Evolutionary conservation across 2,113 vertebrate species (phyloP), one percentile per base, ranked within the genome.

Genomic region (Barbus barbus): DNA sequence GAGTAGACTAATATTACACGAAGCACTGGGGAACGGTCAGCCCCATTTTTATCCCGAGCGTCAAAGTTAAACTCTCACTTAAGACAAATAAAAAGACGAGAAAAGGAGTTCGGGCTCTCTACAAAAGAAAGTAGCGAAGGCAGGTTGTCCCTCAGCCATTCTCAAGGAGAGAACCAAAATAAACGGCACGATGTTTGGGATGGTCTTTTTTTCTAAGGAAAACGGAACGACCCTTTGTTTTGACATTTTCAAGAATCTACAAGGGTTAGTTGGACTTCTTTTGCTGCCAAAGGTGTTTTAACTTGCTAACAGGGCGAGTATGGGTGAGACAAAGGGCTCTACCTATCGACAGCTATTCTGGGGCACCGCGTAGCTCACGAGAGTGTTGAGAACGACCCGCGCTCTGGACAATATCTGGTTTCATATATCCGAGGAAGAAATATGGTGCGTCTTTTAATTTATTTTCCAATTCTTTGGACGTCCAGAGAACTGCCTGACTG

Each of bases 301-400:
- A 61, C 9, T 48, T n/a, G 31, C 14, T 9, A 60, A 79, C 24
- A 71, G 76, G 53, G n/a, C 41, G 56, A 77, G 51, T 69, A 86
- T 72, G 80, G 22, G 76, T 33, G 78, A 60, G 20, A 76, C 81
- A 61, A 79, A 65, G 75, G 11, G 56, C 44, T 65, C 24, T 76
- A 71, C 58, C 58, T 48, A 58, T 48, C 8, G 53, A 46, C 72
- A 26, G 82, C 51, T 86, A 82, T 78, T 85, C 38, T 81, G 82
- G 79, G 78, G 86, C 84, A 72, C 72, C 69, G 87, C 73, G 14
- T 63, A 77, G 74, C 81, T 78, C 76, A 46, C 33, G 58, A 38
- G 78, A 81, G 60, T 41, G 24, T 11, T 65, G 76, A 12, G 12
- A 26, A 74, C 31, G 51, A 74, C 53, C 28, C 33, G 67, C 18